Evolutionary conservation across 2,888 invertebrate genomes (phyloP), one percentile per base, ranked within the genome.

Genomic region (Hydroisotoma schaefferi): DNA sequence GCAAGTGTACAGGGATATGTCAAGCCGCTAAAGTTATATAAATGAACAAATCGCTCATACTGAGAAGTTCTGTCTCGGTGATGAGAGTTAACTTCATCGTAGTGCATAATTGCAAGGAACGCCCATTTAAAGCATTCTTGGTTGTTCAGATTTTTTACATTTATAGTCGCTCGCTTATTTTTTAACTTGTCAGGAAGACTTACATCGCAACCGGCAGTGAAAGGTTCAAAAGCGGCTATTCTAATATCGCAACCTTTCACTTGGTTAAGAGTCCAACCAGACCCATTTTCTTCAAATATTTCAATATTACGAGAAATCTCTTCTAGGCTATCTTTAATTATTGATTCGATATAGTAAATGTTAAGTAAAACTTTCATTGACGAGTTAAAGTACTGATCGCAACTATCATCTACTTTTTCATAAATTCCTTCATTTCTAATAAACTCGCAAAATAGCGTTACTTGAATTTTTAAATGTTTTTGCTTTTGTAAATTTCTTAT

Each of bases 221-320:
- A 28, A n/a, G 37, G 25, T 22, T 43, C 25, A 15, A 43, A 40
- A n/a, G n/a, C 10, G 6, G 55, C 44, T 22, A 55, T 37, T 55
- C 55, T 22, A 40, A 55, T 43, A 44, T 55, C 55, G 26, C 26
- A 43, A 8, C 55, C 55, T 25, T 25, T 8, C 12, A 43, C 20
- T 23, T n/a, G 2, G 5, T 55, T 23, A 2, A 55, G 20, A 25
- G 12, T 12, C 55, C 55, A 55, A 2, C 55, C 55, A 3, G 26
- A 26, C 6, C 55, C 43, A 55, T 55, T 27, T 25, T 43, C n/a
- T 26, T 38, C 25, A 26, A 55, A 55, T 55, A 55, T 55, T 20
- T 55, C 55, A 25, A 43, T 27, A 18, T 44, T 23, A 55, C 23
- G 12, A 6, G 12, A 15, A 37, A 53, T 18, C 22, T 38, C 18